A percentile compares a stretch with the other conserved stretches of the same genome.
Conservation (phyloP, 2,888 invertebrate genomes). For the Eilema griseolum region DNA sequence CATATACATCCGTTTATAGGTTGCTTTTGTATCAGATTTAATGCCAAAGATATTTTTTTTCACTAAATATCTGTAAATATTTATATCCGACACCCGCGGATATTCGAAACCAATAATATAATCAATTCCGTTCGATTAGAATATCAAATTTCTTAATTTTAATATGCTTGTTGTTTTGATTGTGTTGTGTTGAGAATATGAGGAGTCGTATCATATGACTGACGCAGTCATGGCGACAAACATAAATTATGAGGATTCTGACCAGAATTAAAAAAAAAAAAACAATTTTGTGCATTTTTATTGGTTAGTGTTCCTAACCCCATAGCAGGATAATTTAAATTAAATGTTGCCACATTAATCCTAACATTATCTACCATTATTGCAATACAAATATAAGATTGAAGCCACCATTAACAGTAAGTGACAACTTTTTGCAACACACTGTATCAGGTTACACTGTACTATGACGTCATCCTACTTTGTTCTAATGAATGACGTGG, state of each 20-base stretch:
- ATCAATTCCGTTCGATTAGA: constrained; percentile 21
- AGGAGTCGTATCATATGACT: constrained; percentile 24
- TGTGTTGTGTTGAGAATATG: constrained; percentile 24
- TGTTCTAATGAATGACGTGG: constrained; percentile 63
- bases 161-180: constrained; percentile 25
- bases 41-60: background rate
- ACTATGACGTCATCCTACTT: constrained; percentile 39
- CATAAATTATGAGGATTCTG: too few relatives aligned
- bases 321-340: background rate
- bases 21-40: too few relatives aligned
- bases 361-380: background rate
- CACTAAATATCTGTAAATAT: constrained; percentile 17
- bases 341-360: background rate
- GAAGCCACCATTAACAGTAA: background rate
- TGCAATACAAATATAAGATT: background rate
- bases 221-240: background rate
- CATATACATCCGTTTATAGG: too few relatives aligned
- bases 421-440: constrained; percentile 17
- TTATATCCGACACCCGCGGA: constrained; percentile 26
- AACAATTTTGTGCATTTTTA: background rate
- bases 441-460: constrained; percentile 32
- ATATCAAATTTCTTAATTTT: constrained; percentile 18
- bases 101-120: constrained; percentile 33
- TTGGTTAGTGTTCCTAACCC: background rate
- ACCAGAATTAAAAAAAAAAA: too few relatives aligned